These are phyloP conservation scores for Phasia obesa DNA, from an alignment of 2,888 invertebrate species.

Conservation along the genomic window DNA sequence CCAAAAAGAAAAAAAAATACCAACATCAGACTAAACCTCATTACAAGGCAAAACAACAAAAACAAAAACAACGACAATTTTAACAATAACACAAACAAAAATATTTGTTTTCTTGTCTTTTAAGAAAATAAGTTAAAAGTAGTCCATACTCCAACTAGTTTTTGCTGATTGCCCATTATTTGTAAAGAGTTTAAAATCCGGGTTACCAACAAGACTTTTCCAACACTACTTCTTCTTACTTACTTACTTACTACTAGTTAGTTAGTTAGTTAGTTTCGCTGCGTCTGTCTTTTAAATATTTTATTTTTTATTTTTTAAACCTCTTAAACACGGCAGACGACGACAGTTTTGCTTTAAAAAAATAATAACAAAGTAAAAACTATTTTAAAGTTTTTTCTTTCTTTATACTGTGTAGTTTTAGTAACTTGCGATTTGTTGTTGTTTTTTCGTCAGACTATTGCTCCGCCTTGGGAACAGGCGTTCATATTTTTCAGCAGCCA, in stretches of 20 bases:
- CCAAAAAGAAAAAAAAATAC: background rate
- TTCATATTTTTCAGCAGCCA: constrained; percentile 73
- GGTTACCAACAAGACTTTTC: constrained; percentile 74
- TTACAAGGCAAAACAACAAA: constrained; percentile 13
- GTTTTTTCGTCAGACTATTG: constrained; percentile 79
- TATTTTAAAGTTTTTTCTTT: constrained; percentile 33
- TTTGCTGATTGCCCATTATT: constrained; percentile 79
- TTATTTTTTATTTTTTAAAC: background rate
- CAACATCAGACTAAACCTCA: background rate
- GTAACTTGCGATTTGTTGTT: constrained; percentile 74
- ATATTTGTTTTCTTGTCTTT: background rate
- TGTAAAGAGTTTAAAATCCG: constrained; percentile 80
- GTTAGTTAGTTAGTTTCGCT: too few species aligned
- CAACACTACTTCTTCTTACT: constrained; percentile 30
- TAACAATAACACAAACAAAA: constrained; percentile 4
- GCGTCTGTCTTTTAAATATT: constrained; percentile 6
- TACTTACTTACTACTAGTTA: background rate
- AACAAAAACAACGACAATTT: background rate
- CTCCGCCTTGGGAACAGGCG: constrained; percentile 79
- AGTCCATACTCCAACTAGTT: constrained; percentile 64
- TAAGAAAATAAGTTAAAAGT: constrained; percentile 49
- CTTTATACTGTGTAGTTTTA: background rate
- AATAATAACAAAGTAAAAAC: constrained; percentile 17
- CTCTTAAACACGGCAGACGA: background rate
- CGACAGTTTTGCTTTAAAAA: background rate